Percentiles rank a stretch among this genome's conserved stretches.
Conservation (phyloP, 1,140 invertebrate genomes). For the Lordiphosa stackelbergi region DNA sequence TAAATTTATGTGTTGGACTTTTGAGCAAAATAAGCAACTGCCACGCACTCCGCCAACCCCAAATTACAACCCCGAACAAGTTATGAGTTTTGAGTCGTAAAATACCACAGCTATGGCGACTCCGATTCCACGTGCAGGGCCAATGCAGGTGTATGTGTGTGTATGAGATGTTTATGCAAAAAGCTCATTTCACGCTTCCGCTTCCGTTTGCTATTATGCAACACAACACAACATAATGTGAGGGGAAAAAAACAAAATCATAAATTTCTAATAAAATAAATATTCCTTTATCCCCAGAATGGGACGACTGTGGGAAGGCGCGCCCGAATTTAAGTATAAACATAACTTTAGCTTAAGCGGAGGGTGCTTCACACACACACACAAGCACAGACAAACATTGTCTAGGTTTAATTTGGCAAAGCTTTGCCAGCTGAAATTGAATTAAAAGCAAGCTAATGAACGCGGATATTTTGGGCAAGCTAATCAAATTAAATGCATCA, state of each 20-base stretch:
- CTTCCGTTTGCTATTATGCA: conserved; percentile 66
- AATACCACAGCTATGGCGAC: conserved; percentile 50
- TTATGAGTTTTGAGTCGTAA: conserved; percentile 70
- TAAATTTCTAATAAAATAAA: conserved; percentile 74
- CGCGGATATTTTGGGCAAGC: conserved; percentile 42
- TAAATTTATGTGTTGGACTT: conserved; percentile 66
- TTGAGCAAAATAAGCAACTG: conserved; percentile 70
- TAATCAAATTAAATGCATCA: conserved; percentile 68
- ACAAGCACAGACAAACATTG: conserved; percentile 16
- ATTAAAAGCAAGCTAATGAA: conserved; percentile 61
- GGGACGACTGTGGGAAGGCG: no score
- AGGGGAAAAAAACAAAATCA: conserved; percentile 65
- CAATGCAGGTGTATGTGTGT: conserved; percentile 28
- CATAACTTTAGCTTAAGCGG: conserved; percentile 57
- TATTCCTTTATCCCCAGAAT: conserved; percentile 61
- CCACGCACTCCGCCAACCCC: conserved; percentile 1
- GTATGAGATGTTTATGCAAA: conserved; percentile 62
- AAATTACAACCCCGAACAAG: conserved; percentile 29
- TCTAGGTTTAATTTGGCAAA: conserved; percentile 16
- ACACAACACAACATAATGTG: conserved; percentile 24
- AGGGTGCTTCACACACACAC: no score
- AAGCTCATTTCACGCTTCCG: conserved; percentile 74
- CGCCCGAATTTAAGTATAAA: conserved; percentile 16
- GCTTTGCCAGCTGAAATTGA: conserved; percentile 39
- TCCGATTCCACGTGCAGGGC: conserved; percentile 54